Evolutionary conservation across 2,888 invertebrate genomes (phyloP), one percentile per base, ranked within the genome.

Genomic region (Gastrophysa polygoni): DNA sequence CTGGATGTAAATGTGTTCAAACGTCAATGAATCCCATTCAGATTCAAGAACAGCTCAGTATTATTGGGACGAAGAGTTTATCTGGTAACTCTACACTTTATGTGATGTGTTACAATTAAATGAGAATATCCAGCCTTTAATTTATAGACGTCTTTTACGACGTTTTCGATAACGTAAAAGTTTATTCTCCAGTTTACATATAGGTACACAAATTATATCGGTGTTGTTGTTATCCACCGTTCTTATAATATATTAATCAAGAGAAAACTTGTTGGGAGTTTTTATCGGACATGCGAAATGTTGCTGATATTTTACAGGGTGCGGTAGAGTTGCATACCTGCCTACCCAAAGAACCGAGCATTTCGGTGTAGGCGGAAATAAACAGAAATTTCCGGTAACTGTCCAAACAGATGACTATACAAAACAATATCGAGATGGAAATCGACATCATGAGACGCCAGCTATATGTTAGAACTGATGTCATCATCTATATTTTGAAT

Each of bases 61-160:
- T 50, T 50, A 50, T 28, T 11, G 14, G 24, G 34, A 51, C 32
- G 32, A 51, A 51, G 32, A 51, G 32, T 51, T 51, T 51, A 51
- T 29, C 32, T 51, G 29, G 32, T 51, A 51, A 51, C 51, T 32
- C 51, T 51, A 51, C 32, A 32, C 51, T 51, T 51, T 51, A 51
- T 51, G 51, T 51, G 51, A 51, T 51, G 18, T 32, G 32, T 17
- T 32, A 32, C 51, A 51, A 34, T 51, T 32, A 51, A 51, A 51
- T 51, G 20, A n/a, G 51, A 38, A 17, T 51, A 57, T 66, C 61
- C 61, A 61, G 56, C 55, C 61, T 61, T 63, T 59, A 63, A 66
- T 66, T 66, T 66, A 63, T 61, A 58, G 58, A 61, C 61, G 58
- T 52, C 57, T 58, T 67, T 67, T 64, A 63, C 57, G 18, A 51